Conservation (phyloP, 2,888 invertebrate species). For the Stenodera caucasica region DNA sequence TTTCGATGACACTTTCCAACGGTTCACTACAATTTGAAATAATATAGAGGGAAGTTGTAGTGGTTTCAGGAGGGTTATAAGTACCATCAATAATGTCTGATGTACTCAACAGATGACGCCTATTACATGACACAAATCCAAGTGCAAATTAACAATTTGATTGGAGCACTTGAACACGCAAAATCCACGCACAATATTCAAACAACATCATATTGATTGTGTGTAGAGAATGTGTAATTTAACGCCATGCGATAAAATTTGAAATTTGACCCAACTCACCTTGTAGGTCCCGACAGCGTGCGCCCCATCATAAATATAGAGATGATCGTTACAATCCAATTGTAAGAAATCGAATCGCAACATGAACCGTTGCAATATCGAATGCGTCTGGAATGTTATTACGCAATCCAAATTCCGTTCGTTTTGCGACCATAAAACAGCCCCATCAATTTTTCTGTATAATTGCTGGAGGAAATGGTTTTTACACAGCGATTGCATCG, state of each 20-base stretch:
- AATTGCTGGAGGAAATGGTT: conserved; percentile 86
- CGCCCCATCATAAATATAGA: conserved; percentile 90
- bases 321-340: conserved; percentile 92
- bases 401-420: conserved; percentile 90
- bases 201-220: neutral
- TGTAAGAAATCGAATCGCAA: conserved; percentile 89
- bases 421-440: conserved; percentile 86
- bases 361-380: conserved; percentile 92
- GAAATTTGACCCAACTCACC: too few species aligned
- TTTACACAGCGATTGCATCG: conserved; percentile 88
- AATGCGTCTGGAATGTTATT: conserved; percentile 93
- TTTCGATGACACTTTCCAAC: conserved; percentile 13
- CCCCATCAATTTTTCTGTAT: conserved; percentile 89
- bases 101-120: conserved; percentile 29
- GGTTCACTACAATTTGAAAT: conserved; percentile 8
- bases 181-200: neutral
- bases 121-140: conserved; percentile 23
- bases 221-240: too few species aligned
- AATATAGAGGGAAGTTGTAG: conserved; percentile 15
- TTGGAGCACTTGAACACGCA: conserved; percentile 19
- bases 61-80: conserved; percentile 20
- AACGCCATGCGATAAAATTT: too few species aligned
- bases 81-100: conserved; percentile 27
- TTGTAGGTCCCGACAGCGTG: conserved; percentile 86
- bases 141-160: conserved; percentile 29